A percentile compares a stretch with the other conserved stretches of the same genome.
Conservation (phyloP, 2,888 invertebrate species). For the Tachystola acroxantha region DNA sequence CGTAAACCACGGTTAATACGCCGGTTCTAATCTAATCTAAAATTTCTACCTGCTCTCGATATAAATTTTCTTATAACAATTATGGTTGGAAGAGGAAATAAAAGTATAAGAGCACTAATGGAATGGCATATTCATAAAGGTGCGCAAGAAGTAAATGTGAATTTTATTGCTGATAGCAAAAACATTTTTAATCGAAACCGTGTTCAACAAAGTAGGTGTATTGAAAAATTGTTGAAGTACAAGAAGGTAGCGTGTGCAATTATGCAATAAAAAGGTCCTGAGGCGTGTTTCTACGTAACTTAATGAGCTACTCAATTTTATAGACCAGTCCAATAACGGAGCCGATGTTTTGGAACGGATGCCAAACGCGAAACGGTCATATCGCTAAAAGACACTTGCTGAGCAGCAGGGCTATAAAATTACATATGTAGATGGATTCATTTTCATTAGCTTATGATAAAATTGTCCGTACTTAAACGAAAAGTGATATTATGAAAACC, state of each 20-base stretch:
- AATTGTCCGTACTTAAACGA: conserved; percentile 28
- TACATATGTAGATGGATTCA: conserved; percentile 53
- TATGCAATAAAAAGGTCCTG: conserved; percentile 58
- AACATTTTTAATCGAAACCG: conserved; percentile 38
- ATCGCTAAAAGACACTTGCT: conserved; percentile 65
- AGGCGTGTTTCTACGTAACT: conserved; percentile 36
- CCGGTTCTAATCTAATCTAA: conserved; percentile 60
- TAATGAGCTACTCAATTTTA: conserved; percentile 68
- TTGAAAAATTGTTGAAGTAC: conserved; percentile 31
- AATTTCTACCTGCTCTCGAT: conserved; percentile 60
- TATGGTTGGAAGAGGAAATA: conserved; percentile 33
- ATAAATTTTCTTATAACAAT: conserved; percentile 40
- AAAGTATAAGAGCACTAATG: conserved; percentile 37
- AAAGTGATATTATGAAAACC: conserved; percentile 22
- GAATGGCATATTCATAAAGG: conserved; percentile 38
- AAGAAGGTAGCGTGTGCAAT: conserved; percentile 45
- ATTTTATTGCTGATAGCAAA: conserved; percentile 38
- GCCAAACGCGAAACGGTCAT: conserved; percentile 40
- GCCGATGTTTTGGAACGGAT: conserved; percentile 37
- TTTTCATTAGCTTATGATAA: conserved; percentile 35
- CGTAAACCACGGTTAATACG: conserved; percentile 54
- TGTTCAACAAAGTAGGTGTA: conserved; percentile 39
- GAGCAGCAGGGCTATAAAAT: conserved; percentile 51
- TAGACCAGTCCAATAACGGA: conserved; percentile 57
- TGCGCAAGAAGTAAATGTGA: conserved; percentile 39